Evolutionary conservation across 2,797 vertebrate genomes (phyloP).

Genomic region (Pachyuromys duprasi): DNA sequence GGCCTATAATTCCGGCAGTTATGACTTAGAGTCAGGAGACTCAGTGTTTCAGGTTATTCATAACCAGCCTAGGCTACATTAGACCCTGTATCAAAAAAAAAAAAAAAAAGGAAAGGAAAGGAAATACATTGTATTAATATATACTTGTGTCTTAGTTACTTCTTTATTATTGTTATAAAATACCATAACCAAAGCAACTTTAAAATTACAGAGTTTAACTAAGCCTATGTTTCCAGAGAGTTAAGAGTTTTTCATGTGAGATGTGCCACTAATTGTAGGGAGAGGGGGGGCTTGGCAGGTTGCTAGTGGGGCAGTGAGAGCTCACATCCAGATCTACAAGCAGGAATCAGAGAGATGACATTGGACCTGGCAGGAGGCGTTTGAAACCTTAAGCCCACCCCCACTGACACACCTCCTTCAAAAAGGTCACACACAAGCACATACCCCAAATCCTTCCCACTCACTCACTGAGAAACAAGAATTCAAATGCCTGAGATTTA

Average conservation of each 20-base stretch:
- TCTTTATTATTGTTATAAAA: neutral
- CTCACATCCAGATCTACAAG: neutral
- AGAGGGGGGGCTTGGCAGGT: neutral
- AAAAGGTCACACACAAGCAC: neutral
- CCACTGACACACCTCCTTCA: neutral
- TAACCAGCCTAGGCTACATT: neutral
- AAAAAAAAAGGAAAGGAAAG: neutral
- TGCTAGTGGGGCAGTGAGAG: neutral
- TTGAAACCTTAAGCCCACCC: neutral
- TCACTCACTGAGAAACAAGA: neutral
- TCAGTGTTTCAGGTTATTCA: neutral
- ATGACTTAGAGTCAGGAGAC: neutral
- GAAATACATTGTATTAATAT: conserved; percentile 20
- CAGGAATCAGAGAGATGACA: neutral
- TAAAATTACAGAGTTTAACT: neutral
- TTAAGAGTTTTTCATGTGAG: neutral
- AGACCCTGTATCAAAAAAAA: neutral
- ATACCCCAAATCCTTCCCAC: neutral
- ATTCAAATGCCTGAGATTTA: neutral
- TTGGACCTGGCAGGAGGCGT: neutral
- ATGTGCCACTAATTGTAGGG: neutral
- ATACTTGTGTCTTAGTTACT: neutral
- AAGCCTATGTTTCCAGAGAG: neutral
- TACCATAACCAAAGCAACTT: neutral
- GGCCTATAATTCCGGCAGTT: neutral